Conservation (phyloP, 2,797 vertebrate species). For the Kryptopterus vitreolus region DNA sequence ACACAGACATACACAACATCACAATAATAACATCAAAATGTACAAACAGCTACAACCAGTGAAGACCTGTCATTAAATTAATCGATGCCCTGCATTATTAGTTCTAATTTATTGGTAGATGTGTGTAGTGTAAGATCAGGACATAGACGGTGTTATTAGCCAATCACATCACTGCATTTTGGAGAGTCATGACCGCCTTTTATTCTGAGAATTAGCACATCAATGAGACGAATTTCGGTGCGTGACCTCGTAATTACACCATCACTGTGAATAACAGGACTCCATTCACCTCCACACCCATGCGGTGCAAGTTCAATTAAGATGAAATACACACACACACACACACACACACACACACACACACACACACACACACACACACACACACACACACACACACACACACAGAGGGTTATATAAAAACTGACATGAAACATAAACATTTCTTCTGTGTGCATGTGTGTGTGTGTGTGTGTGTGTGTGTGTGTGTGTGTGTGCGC, state of each 20-base stretch:
- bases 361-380: not conserved
- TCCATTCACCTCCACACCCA: not conserved
- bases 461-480: slow-evolving; percentile 12
- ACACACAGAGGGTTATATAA: not conserved
- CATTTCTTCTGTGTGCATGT: not conserved
- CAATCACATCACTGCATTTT: not conserved
- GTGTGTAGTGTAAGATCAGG: not conserved
- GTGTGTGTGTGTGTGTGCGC: not conserved
- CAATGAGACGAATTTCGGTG: not conserved
- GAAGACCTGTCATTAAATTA: too few relatives aligned
- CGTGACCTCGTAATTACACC: not conserved
- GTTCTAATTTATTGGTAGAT: not conserved
- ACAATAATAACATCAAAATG: not conserved
- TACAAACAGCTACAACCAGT: not conserved
- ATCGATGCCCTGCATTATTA: not conserved
- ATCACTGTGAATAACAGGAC: not conserved
- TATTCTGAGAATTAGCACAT: slow-evolving; percentile 7
- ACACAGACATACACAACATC: too few relatives aligned
- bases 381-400: not conserved
- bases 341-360: not conserved
- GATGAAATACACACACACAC: not conserved
- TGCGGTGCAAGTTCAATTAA: not conserved
- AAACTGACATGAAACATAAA: not conserved
- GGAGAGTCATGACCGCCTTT: not conserved
- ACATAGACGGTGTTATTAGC: not conserved